Conservation (phyloP, 2,888 invertebrate species). For the Parnassius mnemosyne region DNA sequence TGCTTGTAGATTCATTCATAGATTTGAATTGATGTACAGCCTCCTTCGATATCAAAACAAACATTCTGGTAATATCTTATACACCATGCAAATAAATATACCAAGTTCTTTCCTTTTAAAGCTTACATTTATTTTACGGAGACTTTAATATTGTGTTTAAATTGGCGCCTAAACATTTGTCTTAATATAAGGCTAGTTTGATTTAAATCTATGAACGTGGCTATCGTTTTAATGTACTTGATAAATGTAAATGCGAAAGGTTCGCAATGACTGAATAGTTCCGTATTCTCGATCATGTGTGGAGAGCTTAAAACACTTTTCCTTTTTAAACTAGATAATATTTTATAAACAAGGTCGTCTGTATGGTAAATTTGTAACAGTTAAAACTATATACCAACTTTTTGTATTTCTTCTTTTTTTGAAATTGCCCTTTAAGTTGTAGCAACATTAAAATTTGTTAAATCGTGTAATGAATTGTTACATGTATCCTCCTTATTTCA, state of each 20-base stretch:
- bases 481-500: too few relatives aligned
- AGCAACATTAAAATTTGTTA: too few relatives aligned
- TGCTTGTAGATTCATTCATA: slow-evolving; percentile 10
- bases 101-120: too few relatives aligned
- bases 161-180: too few relatives aligned
- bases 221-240: neutral
- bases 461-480: too few relatives aligned
- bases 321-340: neutral
- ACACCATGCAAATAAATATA: neutral
- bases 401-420: too few relatives aligned
- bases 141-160: neutral
- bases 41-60: neutral
- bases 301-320: neutral
- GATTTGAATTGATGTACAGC: slow-evolving; percentile 12
- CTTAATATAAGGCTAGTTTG: neutral
- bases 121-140: too few relatives aligned
- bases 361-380: too few relatives aligned
- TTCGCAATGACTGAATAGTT: slow-evolving; percentile 22
- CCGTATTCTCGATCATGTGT: slow-evolving; percentile 2
- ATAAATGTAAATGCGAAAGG: neutral
- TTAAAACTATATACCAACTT: too few relatives aligned
- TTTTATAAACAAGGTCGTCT: too few relatives aligned
- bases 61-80: too few relatives aligned
- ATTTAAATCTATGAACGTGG: slow-evolving; percentile 20
- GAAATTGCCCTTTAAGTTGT: too few relatives aligned